A percentile compares a stretch with the other conserved stretches of the same genome.
phyloP scores from a whole-genome alignment of 2,797 vertebrate species.

The Spinibarbus caldwelli region DNA sequence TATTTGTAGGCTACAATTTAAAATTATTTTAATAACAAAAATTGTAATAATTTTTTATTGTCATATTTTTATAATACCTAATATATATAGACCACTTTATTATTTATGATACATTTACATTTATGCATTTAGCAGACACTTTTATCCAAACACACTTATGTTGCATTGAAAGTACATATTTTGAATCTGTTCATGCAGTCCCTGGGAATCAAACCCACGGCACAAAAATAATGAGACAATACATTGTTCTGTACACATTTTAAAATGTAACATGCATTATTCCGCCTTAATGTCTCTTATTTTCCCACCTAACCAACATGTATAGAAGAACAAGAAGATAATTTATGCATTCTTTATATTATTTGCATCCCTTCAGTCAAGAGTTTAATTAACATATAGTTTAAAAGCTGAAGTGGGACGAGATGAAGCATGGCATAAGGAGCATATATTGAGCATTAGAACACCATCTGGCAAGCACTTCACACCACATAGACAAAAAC shows the following conservation, averaged over 20 bases:
- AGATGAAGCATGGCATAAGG: background rate
- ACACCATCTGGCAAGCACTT: conserved; percentile 24
- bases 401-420: background rate
- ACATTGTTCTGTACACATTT: background rate
- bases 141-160: background rate
- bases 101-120: background rate
- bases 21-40: background rate
- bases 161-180: background rate
- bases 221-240: background rate
- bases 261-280: conserved; percentile 8
- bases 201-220: background rate
- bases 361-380: conserved; percentile 1
- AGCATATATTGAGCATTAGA: background rate
- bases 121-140: background rate
- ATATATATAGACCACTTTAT: background rate
- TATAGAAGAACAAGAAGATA: background rate
- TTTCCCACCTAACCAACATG: background rate
- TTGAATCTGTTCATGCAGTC: background rate
- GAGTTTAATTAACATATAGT: background rate
- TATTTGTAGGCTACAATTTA: background rate
- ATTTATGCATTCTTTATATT: conserved; percentile 3
- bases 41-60: background rate
- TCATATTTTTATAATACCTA: background rate
- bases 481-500: background rate
- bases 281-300: background rate